Percentiles rank a stretch among this genome's conserved stretches.
Evolutionary conservation across 1,140 invertebrate genomes (phyloP).

Genomic region (Ditylenchus dipsaci): DNA sequence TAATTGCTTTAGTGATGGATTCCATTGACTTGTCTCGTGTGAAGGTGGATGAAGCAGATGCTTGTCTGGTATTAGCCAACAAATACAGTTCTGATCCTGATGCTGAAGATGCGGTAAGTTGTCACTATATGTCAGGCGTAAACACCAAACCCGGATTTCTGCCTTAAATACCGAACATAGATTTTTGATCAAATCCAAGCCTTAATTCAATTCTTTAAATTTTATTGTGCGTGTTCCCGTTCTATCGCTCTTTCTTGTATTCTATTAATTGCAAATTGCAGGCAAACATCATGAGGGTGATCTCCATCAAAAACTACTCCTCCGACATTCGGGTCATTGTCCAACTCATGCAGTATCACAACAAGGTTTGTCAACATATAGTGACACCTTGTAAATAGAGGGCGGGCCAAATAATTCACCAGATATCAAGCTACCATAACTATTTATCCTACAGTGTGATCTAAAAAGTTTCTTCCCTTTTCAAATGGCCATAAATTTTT

Average conservation of each 20-base stretch:
- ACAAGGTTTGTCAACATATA: no score
- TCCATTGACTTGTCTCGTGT: constrained; percentile 64
- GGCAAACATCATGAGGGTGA: constrained; percentile 62
- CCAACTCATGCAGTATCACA: constrained; percentile 67
- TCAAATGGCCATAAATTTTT: constrained; percentile 20
- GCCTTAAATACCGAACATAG: no score
- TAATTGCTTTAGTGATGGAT: constrained; percentile 63
- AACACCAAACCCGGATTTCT: no score
- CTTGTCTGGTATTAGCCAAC: constrained; percentile 74
- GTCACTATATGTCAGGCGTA: constrained; percentile 20
- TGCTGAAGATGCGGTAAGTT: constrained; percentile 62
- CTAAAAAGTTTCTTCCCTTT: no score
- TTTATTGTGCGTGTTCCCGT: no score
- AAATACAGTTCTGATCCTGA: constrained; percentile 66
- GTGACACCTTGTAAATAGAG: neutral
- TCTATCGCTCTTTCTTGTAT: no score
- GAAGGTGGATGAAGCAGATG: constrained; percentile 75
- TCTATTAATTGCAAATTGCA: no score
- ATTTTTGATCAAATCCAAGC: no score
- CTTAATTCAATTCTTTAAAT: no score
- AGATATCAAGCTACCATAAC: no score
- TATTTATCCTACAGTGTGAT: no score
- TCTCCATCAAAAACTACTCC: constrained; percentile 66
- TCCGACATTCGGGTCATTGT: constrained; percentile 64
- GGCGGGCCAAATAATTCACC: constrained; percentile 3